These are phyloP conservation scores for Melipona bicolor DNA, from an alignment of 2,888 invertebrate genomes.

Conservation along the genomic window DNA sequence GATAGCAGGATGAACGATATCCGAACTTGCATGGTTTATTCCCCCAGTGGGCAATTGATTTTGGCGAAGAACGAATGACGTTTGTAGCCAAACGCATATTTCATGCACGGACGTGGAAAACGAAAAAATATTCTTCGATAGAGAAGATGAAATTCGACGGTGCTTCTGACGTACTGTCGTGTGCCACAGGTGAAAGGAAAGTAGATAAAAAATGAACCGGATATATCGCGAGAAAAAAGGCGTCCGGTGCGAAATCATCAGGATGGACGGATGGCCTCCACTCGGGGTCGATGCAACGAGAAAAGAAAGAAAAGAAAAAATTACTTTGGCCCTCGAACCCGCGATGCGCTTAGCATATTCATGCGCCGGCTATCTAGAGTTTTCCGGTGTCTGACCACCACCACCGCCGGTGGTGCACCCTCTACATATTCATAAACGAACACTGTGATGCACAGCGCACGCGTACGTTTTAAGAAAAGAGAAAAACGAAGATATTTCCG, in stretches of 20 bases:
- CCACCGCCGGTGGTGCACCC: constrained; percentile 35
- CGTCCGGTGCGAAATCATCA: constrained; percentile 29
- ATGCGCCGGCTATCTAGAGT: constrained; percentile 73
- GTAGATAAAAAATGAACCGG: constrained; percentile 19
- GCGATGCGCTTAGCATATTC: constrained; percentile 78
- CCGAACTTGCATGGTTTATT: background rate
- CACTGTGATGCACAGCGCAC: constrained; percentile 47
- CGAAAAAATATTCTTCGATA: constrained; percentile 9
- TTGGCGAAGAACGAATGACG: background rate
- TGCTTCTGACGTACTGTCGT: background rate
- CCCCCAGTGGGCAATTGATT: constrained; percentile 25
- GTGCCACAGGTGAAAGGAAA: constrained; percentile 11
- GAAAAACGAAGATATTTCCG: background rate
- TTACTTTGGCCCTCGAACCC: constrained; percentile 72
- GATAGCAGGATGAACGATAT: background rate
- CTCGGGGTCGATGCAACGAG: constrained; percentile 45
- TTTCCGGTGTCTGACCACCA: constrained; percentile 80
- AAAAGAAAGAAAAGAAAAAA: constrained; percentile 64
- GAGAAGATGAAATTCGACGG: constrained; percentile 1
- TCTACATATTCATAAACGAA: constrained; percentile 79
- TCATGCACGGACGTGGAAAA: constrained; percentile 5
- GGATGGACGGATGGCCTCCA: constrained; percentile 10
- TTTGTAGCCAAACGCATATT: constrained; percentile 5
- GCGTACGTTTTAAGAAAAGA: constrained; percentile 27
- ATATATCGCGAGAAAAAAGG: constrained; percentile 9